Conservation (phyloP, 37 sponge, comb jelly and placozoan species). For the Tethya wilhelma region DNA sequence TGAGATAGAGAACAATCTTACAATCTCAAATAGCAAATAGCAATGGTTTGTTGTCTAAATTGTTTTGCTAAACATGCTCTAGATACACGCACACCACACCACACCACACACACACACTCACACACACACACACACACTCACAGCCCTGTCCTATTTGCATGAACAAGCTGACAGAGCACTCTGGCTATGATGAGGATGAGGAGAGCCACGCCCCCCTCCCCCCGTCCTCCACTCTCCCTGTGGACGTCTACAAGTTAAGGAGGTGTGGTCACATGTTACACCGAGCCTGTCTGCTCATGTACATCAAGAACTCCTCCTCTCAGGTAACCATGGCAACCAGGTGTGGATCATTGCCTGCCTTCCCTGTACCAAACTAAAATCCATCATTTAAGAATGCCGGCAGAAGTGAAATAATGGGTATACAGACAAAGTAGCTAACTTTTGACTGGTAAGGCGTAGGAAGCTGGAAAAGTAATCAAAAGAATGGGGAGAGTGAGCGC, state of each 20-base stretch:
- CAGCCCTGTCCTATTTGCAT: conserved; percentile 83
- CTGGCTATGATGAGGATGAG: conserved; percentile 62
- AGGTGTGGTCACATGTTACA: conserved; percentile 84
- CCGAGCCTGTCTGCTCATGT: conserved; percentile 55
- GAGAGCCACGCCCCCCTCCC: not conserved
- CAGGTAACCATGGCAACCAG: too few relatives aligned
- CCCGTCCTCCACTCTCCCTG: conserved; percentile 10
- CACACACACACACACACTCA: too few relatives aligned
- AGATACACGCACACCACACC: not conserved
- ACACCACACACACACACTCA: not conserved
- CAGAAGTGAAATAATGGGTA: not conserved
- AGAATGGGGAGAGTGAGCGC: too few relatives aligned
- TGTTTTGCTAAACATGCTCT: too few relatives aligned
- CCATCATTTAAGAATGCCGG: not conserved
- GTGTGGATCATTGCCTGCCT: too few relatives aligned
- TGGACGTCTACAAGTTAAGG: conserved; percentile 55
- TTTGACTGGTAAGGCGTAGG: too few relatives aligned
- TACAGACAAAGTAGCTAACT: too few relatives aligned
- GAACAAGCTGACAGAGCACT: conserved; percentile 61
- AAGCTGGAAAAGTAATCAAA: too few relatives aligned
- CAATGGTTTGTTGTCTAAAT: not conserved
- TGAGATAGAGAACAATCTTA: too few relatives aligned
- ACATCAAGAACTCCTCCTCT: conserved; percentile 55
- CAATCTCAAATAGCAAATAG: too few relatives aligned
- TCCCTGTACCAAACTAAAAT: too few relatives aligned